phyloP scores from a whole-genome alignment of 2,113 vertebrate genomes.

The Spea multiplicata region DNA sequence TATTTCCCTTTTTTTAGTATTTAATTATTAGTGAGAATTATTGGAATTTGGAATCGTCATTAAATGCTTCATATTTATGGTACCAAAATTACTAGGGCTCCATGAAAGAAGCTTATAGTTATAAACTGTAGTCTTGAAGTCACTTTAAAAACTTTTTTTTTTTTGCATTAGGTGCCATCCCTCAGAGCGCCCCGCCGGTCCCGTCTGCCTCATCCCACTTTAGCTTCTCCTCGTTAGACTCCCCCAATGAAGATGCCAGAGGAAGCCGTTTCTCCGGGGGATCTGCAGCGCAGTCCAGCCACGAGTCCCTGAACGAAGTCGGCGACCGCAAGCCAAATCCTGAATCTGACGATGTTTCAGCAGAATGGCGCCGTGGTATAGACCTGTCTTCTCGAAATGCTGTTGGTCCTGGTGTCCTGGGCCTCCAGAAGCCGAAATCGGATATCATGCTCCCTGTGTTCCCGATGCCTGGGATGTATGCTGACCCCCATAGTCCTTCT shows the following conservation, averaged over 20 bases:
- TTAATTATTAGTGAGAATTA: too few species aligned
- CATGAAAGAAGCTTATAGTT: too few species aligned
- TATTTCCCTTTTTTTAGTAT: too few species aligned
- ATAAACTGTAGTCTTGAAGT: background rate
- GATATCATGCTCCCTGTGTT: constrained; percentile 68
- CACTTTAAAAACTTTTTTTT: constrained; percentile 1
- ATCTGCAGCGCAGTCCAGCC: constrained; percentile 40
- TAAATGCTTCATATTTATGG: background rate
- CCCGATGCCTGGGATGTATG: constrained; percentile 58
- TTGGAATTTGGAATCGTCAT: too few species aligned
- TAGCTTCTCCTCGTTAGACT: constrained; percentile 68
- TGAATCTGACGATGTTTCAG: constrained; percentile 58
- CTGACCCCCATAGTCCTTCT: constrained; percentile 68
- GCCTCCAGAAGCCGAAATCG: constrained; percentile 66
- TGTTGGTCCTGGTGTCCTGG: constrained; percentile 3
- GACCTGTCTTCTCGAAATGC: constrained; percentile 58
- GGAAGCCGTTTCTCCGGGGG: constrained; percentile 48
- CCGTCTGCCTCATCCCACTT: constrained; percentile 71
- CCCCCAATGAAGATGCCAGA: constrained; percentile 59
- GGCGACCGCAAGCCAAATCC: constrained; percentile 52
- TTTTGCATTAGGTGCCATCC: constrained; percentile 63
- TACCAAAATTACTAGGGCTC: too few species aligned
- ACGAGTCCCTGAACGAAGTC: constrained; percentile 31
- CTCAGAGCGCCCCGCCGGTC: constrained; percentile 71
- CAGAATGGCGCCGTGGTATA: constrained; percentile 59